Conservation (phyloP, 2,888 invertebrate species). For the Heliconius erato region DNA sequence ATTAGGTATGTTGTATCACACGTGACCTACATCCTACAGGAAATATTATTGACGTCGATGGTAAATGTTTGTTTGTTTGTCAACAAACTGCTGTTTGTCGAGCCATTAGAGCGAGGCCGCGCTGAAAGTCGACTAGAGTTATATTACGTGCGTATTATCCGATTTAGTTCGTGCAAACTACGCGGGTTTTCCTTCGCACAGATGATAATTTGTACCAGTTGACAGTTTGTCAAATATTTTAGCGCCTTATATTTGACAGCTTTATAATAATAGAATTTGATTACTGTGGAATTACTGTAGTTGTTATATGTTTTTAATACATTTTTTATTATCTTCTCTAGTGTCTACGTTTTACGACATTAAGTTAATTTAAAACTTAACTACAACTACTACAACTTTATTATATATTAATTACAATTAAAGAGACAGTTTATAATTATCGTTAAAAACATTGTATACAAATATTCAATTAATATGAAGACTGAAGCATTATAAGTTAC, state of each 20-base stretch:
- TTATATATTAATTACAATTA: not conserved
- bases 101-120: conserved; percentile 76
- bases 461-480: not conserved
- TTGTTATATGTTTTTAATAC: not conserved
- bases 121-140: conserved; percentile 55
- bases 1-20: conserved; percentile 21
- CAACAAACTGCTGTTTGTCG: conserved; percentile 72
- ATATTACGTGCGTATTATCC: conserved; percentile 52
- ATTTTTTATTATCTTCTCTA: not conserved
- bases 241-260: not conserved
- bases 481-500: not conserved
- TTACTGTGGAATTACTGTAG: not conserved
- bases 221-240: not conserved
- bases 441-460: conserved; percentile 4
- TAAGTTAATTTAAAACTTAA: not conserved
- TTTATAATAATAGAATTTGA: not conserved
- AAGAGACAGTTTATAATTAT: not conserved
- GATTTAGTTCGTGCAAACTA: conserved; percentile 41
- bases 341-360: not conserved
- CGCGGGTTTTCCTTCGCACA: not conserved
- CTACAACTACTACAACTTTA: not conserved
- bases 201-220: not conserved
- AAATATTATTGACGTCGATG: conserved; percentile 59
- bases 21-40: conserved; percentile 60
- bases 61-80: conserved; percentile 68